These are phyloP conservation scores for Catajapyx aquilonaris DNA, from an alignment of 1,140 invertebrate genomes.

Conservation along the genomic window DNA sequence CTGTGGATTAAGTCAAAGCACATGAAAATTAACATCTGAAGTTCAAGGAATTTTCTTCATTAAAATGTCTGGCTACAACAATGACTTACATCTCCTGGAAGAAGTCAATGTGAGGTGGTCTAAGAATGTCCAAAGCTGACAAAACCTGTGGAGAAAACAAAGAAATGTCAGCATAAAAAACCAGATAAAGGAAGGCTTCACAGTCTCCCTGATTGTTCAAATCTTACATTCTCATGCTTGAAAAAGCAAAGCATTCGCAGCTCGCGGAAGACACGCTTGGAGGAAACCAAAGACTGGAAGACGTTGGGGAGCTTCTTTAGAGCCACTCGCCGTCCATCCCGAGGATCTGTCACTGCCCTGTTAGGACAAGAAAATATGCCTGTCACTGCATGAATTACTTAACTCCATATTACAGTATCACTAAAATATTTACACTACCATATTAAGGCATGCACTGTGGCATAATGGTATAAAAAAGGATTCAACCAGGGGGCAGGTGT, in stretches of 20 bases:
- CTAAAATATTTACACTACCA: no score
- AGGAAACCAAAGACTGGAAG: conserved; percentile 97
- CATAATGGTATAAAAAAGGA: no score
- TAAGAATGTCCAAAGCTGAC: conserved; percentile 84
- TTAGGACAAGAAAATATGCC: no score
- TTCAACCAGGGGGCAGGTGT: no score
- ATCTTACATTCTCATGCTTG: conserved; percentile 98
- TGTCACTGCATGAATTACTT: no score
- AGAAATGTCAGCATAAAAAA: no score
- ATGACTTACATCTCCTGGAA: conserved; percentile 99
- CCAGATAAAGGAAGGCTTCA: no score
- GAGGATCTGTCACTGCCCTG: conserved; percentile 99
- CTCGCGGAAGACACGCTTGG: conserved; percentile 94
- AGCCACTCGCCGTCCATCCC: conserved; percentile 88
- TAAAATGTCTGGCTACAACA: no score
- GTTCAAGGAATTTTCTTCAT: background rate
- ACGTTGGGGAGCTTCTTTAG: conserved; percentile 99
- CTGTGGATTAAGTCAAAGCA: conserved; percentile 27
- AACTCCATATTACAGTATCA: no score
- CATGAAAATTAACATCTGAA: conserved; percentile 1
- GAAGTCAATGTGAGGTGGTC: conserved; percentile 91
- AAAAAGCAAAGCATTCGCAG: conserved; percentile 98
- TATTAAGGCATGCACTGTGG: no score
- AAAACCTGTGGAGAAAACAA: conserved; percentile 49
- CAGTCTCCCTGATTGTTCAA: no score